Percentiles rank a stretch among this genome's conserved stretches.
Conservation (phyloP, 2,113 vertebrate genomes). For the Pitta sordida region DNA sequence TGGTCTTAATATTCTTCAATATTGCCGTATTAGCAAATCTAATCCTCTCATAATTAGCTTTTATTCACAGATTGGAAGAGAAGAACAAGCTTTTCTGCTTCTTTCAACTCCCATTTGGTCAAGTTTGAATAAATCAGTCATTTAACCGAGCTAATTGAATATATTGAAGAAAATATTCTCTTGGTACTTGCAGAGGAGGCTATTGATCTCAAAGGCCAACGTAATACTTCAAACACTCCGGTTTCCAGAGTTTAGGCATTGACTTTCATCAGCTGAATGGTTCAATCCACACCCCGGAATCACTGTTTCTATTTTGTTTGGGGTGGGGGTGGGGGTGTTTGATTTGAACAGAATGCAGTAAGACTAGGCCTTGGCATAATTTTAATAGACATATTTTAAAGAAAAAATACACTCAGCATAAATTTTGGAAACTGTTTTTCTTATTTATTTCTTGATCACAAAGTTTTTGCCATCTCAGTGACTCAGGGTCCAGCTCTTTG, state of each 20-base stretch:
- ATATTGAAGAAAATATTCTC: slow-evolving; percentile 32
- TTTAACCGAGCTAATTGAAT: slow-evolving; percentile 53
- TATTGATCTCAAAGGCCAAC: slow-evolving; percentile 7
- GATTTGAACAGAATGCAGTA: neutral
- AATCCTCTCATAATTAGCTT: slow-evolving; percentile 56
- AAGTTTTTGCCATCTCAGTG: neutral
- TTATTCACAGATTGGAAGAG: slow-evolving; percentile 41
- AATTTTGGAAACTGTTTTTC: neutral
- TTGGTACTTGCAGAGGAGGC: neutral
- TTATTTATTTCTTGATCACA: neutral
- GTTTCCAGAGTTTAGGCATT: neutral
- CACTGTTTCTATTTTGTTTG: neutral
- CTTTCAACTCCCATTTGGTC: slow-evolving; percentile 38
- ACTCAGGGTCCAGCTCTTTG: neutral
- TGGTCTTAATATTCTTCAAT: slow-evolving; percentile 11
- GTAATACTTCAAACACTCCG: neutral
- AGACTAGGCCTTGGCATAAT: neutral
- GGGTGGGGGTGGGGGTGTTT: neutral
- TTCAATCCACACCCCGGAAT: neutral
- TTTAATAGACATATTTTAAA: neutral
- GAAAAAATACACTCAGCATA: neutral
- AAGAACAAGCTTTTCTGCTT: slow-evolving; percentile 45
- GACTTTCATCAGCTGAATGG: neutral
- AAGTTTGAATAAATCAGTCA: slow-evolving; percentile 53
- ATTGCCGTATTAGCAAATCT: slow-evolving; percentile 28